Evolutionary conservation across 1,140 invertebrate species (phyloP), one percentile per base, ranked within the genome.

Genomic region (Aphaenogaster rudis): DNA sequence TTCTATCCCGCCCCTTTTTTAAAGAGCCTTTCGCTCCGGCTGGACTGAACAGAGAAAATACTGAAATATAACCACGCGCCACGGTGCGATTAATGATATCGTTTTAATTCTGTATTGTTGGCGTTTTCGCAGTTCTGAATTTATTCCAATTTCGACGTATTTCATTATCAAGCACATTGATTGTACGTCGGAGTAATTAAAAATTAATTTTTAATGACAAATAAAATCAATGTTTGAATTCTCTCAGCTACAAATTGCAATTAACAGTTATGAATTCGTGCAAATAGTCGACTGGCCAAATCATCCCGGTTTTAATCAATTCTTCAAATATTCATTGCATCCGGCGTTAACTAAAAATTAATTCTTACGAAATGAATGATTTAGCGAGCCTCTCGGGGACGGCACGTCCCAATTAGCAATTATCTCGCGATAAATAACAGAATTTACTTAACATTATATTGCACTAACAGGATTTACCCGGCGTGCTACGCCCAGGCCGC

Each of bases 391-490:
- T 45, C 5, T 7, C 17, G 9, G 9, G 3, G 45, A 61, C 17
- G 21, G 7, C 15, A 11, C 13, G 48, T 36, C n/a, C 36, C 52
- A 71, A 71, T 81, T 54, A 84, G 28, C 21, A 84, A 74, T 84
- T 84, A 74, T 61, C 54, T 59, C 39, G 69, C 33, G 54, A 84
- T 84, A 76, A 84, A 84, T 74, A 63, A 84, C 42, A 4, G 59
- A 61, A 76, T 84, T 84, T 74, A 63, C 57, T 61, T 74, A 61
- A 84, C 28, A 15, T 84, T 42, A 21, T 61, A 82, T 74, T 76
- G 54, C 42, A 15, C 45, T 84, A 74, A 84, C 80, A 61, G 33
- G 57, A 61, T 84, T 84, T 61, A 61, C 54, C 13, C 42, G 28
- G 15, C 54, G 42, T 28, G 9, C 17, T n/a, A 28, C 28, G 11